Base-by-base conservation (phyloP, 1,140 invertebrate species). In the Antheraea pernyi region DNA sequence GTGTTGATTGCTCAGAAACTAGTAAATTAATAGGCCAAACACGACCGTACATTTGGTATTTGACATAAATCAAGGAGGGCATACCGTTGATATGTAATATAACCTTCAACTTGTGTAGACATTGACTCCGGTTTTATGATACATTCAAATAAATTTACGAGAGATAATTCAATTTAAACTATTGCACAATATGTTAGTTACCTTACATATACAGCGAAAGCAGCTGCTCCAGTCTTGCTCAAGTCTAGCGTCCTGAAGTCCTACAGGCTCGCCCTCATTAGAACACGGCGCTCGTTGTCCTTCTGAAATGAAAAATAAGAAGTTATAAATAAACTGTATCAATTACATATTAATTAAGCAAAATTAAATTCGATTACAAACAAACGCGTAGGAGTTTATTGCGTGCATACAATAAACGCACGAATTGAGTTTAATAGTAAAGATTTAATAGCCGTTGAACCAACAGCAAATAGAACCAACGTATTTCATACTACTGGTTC, bases 151-250 rank as follows among this genome's bases (percentile, higher is more conserved):
- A 53, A 6, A 11, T 53, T 11, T 53, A 53, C 16, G 46, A 16
- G 46, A 53, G 13, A 53, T 53, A 13, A 53, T 53, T 53, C 46
- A 13, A 53, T 16, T 53, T 7, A 53, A 53, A n/a, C 46, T 16
- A 53, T 53, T n/a, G 9, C 9, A 53, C 9, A 9, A 13, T 16
- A 13, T 53, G 46, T 61, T 46, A 10, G 30, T 59, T 89, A 92
- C 88, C 87, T 90, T 92, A 81, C 89, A 91, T 69, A 84, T 85
- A 68, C 89, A 91, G 73, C 81, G 84, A 71, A 89, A 91, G 68
- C 89, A 91, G 70, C 77, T 91, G 62, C 85, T 88, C 81, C 85
- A 91, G 64, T 88, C 84, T 75, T 89, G 83, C 66, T 89, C 84
- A n/a, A 89, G 79, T 42, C 80, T 79, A 11, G 83, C 79, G 77